A percentile compares a stretch with the other conserved stretches of the same genome.
These are phyloP conservation scores for Drosophila crucigera DNA, from an alignment of 2,888 invertebrate species.

Conservation along the genomic window DNA sequence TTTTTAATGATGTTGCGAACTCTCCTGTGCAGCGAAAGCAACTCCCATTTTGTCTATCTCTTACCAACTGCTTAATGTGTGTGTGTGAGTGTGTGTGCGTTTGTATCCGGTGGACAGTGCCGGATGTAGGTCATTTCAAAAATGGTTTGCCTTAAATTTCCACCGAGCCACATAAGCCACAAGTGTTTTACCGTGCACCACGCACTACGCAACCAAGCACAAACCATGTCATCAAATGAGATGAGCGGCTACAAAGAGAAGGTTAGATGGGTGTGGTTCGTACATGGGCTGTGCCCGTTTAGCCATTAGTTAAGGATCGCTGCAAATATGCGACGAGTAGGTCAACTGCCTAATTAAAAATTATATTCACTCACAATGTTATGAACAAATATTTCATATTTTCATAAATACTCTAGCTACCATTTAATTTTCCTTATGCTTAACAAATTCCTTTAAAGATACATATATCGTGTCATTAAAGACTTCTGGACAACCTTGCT, in stretches of 20 bases:
- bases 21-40: slow-evolving; percentile 58
- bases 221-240: slow-evolving; percentile 57
- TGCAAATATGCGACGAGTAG: slow-evolving; percentile 54
- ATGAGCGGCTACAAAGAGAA: slow-evolving; percentile 4
- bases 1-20: slow-evolving; percentile 81
- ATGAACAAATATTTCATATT: neutral
- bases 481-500: slow-evolving; percentile 8
- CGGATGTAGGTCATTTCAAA: slow-evolving; percentile 81
- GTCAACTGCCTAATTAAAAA: slow-evolving; percentile 76
- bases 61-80: slow-evolving; percentile 36
- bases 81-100: slow-evolving; percentile 28
- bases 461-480: neutral
- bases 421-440: neutral
- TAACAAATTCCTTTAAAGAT: neutral
- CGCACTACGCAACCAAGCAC: slow-evolving; percentile 43
- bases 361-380: slow-evolving; percentile 31
- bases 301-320: slow-evolving; percentile 65
- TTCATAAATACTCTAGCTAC: neutral
- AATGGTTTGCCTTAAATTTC: slow-evolving; percentile 82
- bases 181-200: slow-evolving; percentile 68
- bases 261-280: neutral
- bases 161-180: slow-evolving; percentile 67
- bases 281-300: slow-evolving; percentile 51
- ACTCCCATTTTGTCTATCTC: slow-evolving; percentile 69
- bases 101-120: slow-evolving; percentile 49